Percentiles rank a stretch among this genome's conserved stretches.
These are phyloP conservation scores for Trematocara variabile DNA, from an alignment of 2,113 vertebrate genomes.

Conservation along the genomic window DNA sequence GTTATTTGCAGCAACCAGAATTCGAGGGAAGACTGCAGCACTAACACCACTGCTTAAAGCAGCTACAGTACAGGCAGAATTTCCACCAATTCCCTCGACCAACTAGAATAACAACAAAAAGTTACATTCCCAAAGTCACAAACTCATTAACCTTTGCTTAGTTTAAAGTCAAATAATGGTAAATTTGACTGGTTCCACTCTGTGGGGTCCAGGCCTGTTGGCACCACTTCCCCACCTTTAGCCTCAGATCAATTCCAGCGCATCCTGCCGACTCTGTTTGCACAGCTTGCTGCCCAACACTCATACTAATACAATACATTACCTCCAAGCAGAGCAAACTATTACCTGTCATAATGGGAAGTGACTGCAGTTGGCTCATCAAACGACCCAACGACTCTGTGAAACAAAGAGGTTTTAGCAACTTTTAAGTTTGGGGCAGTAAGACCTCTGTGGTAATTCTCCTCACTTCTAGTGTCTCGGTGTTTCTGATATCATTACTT, in stretches of 20 bases:
- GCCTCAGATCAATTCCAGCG: conserved; percentile 47
- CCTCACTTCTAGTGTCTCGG: accelerated
- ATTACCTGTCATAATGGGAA: conserved; percentile 31
- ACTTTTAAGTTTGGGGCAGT: not conserved
- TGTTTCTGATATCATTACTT: not conserved
- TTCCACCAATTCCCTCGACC: not conserved
- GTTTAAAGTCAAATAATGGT: conserved; percentile 53
- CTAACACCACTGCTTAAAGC: not conserved
- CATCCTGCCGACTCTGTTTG: conserved; percentile 59
- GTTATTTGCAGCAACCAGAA: not conserved
- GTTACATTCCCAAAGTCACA: conserved; percentile 49
- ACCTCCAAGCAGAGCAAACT: conserved; percentile 44
- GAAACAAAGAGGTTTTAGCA: not conserved
- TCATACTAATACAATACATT: conserved; percentile 52
- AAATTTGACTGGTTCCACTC: conserved; percentile 71
- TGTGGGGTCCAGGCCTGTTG: conserved; percentile 65
- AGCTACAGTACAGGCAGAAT: not conserved
- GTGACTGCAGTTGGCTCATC: not conserved
- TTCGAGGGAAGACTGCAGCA: not conserved
- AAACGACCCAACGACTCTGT: not conserved
- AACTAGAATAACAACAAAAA: not conserved
- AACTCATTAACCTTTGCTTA: conserved; percentile 61
- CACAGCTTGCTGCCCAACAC: conserved; percentile 62
- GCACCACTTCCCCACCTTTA: conserved; percentile 60
- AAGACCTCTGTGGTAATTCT: not conserved